A percentile compares a stretch with the other conserved stretches of the same genome.
These are phyloP conservation scores for Cydia fagiglandana DNA, from an alignment of 1,140 invertebrate species.

Conservation along the genomic window DNA sequence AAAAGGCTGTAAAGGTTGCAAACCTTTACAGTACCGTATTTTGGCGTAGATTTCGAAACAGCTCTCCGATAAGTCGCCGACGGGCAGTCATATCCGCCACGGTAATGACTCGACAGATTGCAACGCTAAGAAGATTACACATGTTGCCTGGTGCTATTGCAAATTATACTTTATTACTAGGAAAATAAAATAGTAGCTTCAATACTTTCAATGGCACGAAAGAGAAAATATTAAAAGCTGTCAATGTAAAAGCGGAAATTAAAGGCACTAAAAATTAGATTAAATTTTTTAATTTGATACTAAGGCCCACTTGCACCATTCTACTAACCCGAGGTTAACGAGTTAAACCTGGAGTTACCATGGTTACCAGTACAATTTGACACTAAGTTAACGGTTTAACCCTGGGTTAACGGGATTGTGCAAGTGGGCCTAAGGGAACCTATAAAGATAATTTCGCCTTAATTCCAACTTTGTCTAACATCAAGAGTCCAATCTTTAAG, in stretches of 20 bases:
- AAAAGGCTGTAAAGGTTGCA: too few relatives aligned
- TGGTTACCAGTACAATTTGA: too few relatives aligned
- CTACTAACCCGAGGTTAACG: too few relatives aligned
- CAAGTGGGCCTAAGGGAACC: too few relatives aligned
- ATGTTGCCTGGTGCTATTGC: not conserved
- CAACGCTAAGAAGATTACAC: slow-evolving; percentile 2
- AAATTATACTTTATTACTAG: not conserved
- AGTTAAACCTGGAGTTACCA: too few relatives aligned
- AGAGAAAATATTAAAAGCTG: not conserved
- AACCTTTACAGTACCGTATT: not conserved
- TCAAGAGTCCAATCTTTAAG: too few relatives aligned
- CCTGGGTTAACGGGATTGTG: too few relatives aligned
- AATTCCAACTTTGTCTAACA: too few relatives aligned
- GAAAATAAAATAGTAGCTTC: not conserved
- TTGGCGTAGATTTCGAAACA: not conserved
- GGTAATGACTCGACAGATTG: slow-evolving; percentile 9
- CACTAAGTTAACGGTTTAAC: too few relatives aligned
- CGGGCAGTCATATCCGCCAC: not conserved
- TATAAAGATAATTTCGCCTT: too few relatives aligned
- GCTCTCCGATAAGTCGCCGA: slow-evolving; percentile 3
- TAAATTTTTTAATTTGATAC: not conserved
- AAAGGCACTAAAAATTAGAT: not conserved
- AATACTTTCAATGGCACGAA: not conserved
- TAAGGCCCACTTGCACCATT: too few relatives aligned
- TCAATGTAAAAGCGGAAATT: too few relatives aligned